Conservation (phyloP, 2,888 invertebrate species). For the Phalera bucephala region DNA sequence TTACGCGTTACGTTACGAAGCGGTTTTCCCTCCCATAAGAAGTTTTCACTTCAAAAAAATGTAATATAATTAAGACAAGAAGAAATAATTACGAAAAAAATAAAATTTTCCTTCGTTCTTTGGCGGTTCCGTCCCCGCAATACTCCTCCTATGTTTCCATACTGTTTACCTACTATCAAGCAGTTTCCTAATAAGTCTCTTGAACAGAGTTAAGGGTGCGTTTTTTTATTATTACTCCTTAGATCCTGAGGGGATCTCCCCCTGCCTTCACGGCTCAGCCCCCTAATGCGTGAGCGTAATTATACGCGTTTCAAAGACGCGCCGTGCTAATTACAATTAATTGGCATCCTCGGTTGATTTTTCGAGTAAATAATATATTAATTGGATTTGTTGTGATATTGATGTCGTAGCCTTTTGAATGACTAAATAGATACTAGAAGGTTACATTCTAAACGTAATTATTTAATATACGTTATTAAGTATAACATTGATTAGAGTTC, state of each 20-base stretch:
- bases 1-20: too few relatives aligned
- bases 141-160: slow-evolving; percentile 8
- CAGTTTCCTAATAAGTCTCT: slow-evolving; percentile 36
- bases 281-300: slow-evolving; percentile 33
- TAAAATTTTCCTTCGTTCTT: too few relatives aligned
- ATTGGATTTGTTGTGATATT: slow-evolving; percentile 4
- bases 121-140: slow-evolving; percentile 1
- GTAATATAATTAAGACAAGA: too few relatives aligned
- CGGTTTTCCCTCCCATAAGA: too few relatives aligned
- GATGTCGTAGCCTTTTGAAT: not conserved
- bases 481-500: too few relatives aligned
- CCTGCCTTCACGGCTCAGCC: slow-evolving; percentile 19
- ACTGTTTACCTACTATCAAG: slow-evolving; percentile 34
- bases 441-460: not conserved
- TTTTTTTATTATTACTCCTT: slow-evolving; percentile 35
- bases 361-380: slow-evolving; percentile 16
- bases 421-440: not conserved
- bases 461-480: too few relatives aligned
- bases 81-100: too few relatives aligned
- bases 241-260: slow-evolving; percentile 24
- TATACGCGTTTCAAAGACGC: slow-evolving; percentile 34
- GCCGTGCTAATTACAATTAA: slow-evolving; percentile 37
- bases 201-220: slow-evolving; percentile 29
- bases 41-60: too few relatives aligned
- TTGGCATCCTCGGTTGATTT: slow-evolving; percentile 32